Evolutionary conservation across 2,797 vertebrate genomes (phyloP).

Genomic region (Phataginus tricuspis): DNA sequence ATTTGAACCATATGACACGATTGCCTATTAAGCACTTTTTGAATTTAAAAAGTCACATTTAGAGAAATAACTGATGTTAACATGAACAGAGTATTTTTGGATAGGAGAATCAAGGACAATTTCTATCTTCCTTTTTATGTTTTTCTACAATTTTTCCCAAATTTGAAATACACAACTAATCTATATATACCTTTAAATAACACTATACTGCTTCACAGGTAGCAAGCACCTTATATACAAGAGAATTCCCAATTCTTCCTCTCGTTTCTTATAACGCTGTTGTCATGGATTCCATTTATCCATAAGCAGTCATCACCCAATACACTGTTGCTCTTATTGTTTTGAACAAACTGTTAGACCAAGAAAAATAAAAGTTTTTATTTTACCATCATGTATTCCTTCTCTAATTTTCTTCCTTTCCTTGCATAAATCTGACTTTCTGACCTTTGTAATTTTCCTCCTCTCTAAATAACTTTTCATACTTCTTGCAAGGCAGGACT

Average conservation of each 20-base stretch:
- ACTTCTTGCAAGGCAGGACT: background rate
- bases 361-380: background rate
- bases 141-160: background rate
- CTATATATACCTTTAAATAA: background rate
- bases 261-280: background rate
- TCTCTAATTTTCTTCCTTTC: background rate
- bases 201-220: background rate
- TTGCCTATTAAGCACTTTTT: background rate
- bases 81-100: background rate
- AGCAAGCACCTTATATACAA: background rate
- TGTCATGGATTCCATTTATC: background rate
- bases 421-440: background rate
- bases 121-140: background rate
- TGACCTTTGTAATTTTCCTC: background rate
- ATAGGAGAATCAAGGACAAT: background rate
- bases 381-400: background rate
- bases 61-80: background rate
- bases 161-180: background rate
- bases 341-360: background rate
- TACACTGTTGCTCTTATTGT: background rate
- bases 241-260: background rate
- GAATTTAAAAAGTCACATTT: slow-evolving; percentile 26
- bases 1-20: background rate
- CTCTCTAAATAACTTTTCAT: background rate
- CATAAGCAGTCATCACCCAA: background rate